phyloP scores from a whole-genome alignment of 1,140 invertebrate genomes.

The Polypedilum vanderplanki region DNA sequence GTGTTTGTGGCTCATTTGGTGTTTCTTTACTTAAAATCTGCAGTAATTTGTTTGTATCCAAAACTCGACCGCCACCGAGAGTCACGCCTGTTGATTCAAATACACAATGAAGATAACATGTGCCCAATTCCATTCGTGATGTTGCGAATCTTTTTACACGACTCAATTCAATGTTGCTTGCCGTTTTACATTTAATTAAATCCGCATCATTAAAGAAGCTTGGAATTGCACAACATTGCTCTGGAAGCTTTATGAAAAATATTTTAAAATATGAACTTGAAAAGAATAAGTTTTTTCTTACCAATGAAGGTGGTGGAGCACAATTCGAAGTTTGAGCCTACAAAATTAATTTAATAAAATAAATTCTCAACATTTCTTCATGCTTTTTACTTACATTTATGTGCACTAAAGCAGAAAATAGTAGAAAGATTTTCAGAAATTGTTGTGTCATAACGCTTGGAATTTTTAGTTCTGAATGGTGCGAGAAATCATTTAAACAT shows the following conservation, averaged over 20 bases:
- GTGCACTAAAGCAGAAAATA: no score
- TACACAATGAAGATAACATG: conserved; percentile 20
- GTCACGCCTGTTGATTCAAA: neutral
- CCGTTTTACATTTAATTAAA: neutral
- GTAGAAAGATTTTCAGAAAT: no score
- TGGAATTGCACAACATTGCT: neutral
- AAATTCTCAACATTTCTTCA: no score
- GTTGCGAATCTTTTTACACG: neutral
- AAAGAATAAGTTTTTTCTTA: no score
- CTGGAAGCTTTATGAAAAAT: neutral
- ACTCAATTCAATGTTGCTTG: neutral
- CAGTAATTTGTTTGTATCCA: neutral
- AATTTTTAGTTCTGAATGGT: no score
- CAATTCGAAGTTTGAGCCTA: no score
- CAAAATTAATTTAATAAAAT: no score
- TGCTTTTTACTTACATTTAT: no score
- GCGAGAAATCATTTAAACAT: no score
- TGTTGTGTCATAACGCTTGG: no score
- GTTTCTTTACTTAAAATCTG: neutral
- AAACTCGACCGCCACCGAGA: neutral
- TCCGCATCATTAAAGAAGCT: neutral
- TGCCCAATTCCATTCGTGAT: conserved; percentile 11
- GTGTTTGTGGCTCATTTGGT: neutral
- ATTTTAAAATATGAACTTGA: no score
- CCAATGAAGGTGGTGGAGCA: no score